Percentiles rank a stretch among this genome's conserved stretches.
Evolutionary conservation across 2,888 invertebrate species (phyloP).

Genomic region (Meandrusa payeni): DNA sequence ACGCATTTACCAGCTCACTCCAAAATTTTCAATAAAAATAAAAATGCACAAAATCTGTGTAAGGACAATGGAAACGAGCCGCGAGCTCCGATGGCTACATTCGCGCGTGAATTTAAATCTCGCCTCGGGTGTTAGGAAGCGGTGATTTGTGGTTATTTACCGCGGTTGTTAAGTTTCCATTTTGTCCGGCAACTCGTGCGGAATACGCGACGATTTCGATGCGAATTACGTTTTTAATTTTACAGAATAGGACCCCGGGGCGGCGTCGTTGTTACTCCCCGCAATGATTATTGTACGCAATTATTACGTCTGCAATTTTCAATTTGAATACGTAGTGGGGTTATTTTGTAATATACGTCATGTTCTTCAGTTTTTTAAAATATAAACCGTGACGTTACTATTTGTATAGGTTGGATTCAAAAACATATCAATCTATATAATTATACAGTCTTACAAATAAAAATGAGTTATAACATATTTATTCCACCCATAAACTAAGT

Average conservation of each 20-base stretch:
- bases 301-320: constrained; percentile 25
- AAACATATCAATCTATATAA: no score
- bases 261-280: constrained; percentile 30
- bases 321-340: constrained; percentile 33
- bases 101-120: constrained; percentile 74
- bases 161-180: constrained; percentile 77
- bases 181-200: constrained; percentile 66
- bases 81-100: constrained; percentile 49
- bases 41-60: background rate
- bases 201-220: constrained; percentile 66
- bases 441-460: no score
- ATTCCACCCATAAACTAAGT: no score
- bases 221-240: constrained; percentile 73
- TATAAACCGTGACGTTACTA: no score
- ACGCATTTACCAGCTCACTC: no score
- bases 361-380: no score
- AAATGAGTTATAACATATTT: no score
- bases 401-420: no score
- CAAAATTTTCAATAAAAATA: no score
- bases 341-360: no score
- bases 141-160: constrained; percentile 80
- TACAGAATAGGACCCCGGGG: constrained; percentile 53
- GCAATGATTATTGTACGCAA: constrained; percentile 28
- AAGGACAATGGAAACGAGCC: constrained; percentile 43
- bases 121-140: constrained; percentile 72